Evolutionary conservation across 1,140 invertebrate genomes (phyloP).

Genomic region (Doryteuthis pealeii): DNA sequence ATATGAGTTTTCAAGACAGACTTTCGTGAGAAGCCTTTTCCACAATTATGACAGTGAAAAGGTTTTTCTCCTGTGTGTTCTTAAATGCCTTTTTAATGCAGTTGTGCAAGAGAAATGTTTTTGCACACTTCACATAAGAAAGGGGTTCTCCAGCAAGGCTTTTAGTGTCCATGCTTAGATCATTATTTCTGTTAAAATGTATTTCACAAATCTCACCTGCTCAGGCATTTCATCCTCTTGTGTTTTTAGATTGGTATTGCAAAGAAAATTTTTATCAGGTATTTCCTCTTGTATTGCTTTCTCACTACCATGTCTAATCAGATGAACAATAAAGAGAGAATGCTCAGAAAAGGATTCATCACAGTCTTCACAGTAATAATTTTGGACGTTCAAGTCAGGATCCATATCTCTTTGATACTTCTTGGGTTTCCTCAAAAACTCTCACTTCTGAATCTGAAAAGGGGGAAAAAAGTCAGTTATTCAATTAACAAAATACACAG

Average conservation of each 20-base stretch:
- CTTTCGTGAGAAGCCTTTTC: slow-evolving; percentile 60
- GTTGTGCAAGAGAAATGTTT: slow-evolving; percentile 86
- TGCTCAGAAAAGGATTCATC: no score
- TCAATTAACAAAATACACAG: no score
- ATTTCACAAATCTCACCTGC: slow-evolving; percentile 35
- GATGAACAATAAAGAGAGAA: no score
- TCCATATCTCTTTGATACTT: no score
- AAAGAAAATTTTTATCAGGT: no score
- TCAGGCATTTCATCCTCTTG: slow-evolving; percentile 30
- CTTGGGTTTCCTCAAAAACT: no score
- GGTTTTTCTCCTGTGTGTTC: slow-evolving; percentile 79
- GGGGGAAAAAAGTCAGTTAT: no score
- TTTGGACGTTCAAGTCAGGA: no score
- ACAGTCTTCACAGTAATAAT: no score
- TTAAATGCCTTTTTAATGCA: slow-evolving; percentile 77
- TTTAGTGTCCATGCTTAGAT: slow-evolving; percentile 35
- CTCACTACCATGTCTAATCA: no score
- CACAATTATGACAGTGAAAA: slow-evolving; percentile 75
- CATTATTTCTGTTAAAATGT: slow-evolving; percentile 37
- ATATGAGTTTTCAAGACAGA: slow-evolving; percentile 36
- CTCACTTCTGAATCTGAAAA: no score
- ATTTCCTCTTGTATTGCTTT: no score
- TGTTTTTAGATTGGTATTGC: slow-evolving; percentile 34
- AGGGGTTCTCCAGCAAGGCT: slow-evolving; percentile 46
- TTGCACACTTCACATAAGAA: slow-evolving; percentile 75